phyloP scores from a whole-genome alignment of 2,888 invertebrate species.

The Pandemis corylana region DNA sequence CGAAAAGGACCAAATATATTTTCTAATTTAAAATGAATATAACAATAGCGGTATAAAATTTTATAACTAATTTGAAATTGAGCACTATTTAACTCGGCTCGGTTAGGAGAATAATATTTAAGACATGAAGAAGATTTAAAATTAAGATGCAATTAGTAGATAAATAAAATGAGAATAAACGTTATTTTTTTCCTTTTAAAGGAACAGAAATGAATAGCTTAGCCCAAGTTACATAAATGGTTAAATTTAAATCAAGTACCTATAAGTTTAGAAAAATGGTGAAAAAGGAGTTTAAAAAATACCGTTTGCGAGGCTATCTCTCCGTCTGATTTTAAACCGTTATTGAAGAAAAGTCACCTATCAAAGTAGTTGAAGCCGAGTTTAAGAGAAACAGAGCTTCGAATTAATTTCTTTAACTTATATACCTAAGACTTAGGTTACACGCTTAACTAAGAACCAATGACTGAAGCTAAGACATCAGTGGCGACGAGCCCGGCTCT shows the following conservation, averaged over 20 bases:
- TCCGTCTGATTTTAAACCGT: neutral
- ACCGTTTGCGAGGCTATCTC: neutral
- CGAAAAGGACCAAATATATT: neutral
- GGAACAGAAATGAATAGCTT: neutral
- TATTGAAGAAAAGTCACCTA: neutral
- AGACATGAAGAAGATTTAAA: neutral
- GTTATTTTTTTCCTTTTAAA: neutral
- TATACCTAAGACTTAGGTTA: neutral
- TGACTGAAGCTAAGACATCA: constrained; percentile 39
- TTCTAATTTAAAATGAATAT: neutral
- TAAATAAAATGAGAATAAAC: too few relatives aligned
- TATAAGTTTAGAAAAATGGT: neutral
- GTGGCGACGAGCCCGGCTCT: constrained; percentile 53
- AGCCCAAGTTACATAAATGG: neutral
- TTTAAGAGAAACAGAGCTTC: neutral
- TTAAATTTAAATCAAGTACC: neutral
- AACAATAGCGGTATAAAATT: constrained; percentile 2
- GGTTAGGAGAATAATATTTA: neutral
- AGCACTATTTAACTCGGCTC: neutral
- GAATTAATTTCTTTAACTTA: neutral
- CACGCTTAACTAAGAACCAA: too few relatives aligned
- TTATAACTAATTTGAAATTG: neutral
- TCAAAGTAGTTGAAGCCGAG: neutral
- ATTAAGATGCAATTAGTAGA: neutral
- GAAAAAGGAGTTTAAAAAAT: neutral